These are phyloP conservation scores for Silurus asotus DNA, from an alignment of 2,113 vertebrate species.

Conservation along the genomic window DNA sequence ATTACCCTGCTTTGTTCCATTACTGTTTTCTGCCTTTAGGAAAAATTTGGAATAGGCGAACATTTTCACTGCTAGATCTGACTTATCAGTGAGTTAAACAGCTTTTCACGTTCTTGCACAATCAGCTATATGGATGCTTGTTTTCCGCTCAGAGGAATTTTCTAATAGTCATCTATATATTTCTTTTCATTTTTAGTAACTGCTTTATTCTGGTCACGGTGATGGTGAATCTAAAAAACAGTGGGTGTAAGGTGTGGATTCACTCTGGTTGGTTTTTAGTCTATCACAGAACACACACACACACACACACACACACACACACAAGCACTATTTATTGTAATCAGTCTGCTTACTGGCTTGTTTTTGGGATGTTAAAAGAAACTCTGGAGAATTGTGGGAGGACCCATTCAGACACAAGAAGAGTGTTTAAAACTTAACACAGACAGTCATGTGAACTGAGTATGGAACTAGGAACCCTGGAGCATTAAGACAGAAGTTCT, in stretches of 20 bases:
- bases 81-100: not conserved
- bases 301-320: not conserved
- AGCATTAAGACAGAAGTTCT: not conserved
- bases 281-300: not conserved
- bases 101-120: not conserved
- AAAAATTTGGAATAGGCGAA: slow-evolving; percentile 23
- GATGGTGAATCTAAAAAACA: not conserved
- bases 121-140: not conserved
- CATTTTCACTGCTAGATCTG: not conserved
- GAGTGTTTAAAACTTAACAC: not conserved
- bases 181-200: not conserved
- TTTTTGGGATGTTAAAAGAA: not conserved
- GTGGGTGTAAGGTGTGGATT: not conserved
- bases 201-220: not conserved
- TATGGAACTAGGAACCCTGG: not conserved
- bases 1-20: slow-evolving; percentile 54
- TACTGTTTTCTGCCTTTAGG: slow-evolving; percentile 43
- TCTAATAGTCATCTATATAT: not conserved
- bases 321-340: not conserved
- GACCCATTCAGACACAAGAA: not conserved
- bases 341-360: not conserved
- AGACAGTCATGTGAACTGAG: not conserved
- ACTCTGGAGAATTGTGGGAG: not conserved
- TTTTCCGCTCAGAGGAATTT: not conserved
- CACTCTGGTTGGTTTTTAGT: not conserved